Conservation (phyloP, 2,113 vertebrate genomes). For the Cynoglossus semilaevis region DNA sequence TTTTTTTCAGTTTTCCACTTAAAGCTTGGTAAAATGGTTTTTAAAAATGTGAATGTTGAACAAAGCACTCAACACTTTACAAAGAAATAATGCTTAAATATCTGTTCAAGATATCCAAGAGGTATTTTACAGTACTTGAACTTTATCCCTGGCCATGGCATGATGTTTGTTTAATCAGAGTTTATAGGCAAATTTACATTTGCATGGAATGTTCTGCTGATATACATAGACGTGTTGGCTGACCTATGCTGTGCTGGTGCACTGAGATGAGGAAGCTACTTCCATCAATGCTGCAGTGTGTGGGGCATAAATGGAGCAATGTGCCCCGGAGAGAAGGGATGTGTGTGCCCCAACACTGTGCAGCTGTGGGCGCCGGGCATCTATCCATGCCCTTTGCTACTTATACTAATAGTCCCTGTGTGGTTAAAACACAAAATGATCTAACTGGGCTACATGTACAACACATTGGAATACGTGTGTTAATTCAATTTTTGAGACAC, state of each 20-base stretch:
- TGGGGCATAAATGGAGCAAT: conserved; percentile 64
- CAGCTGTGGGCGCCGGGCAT: conserved; percentile 66
- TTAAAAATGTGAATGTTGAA: too few relatives aligned
- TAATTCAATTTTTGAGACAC: too few relatives aligned
- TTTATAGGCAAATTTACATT: conserved; percentile 23
- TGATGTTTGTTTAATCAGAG: not conserved
- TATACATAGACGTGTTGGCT: conserved; percentile 29
- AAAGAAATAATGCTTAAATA: too few relatives aligned
- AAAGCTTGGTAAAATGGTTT: too few relatives aligned
- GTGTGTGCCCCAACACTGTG: conserved; percentile 57
- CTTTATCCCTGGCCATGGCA: too few relatives aligned
- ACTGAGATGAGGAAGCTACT: conserved; percentile 24
- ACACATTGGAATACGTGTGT: not conserved
- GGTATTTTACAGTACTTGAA: too few relatives aligned
- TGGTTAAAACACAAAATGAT: conserved; percentile 35
- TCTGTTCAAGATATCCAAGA: too few relatives aligned
- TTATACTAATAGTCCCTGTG: conserved; percentile 29
- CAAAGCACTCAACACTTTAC: too few relatives aligned
- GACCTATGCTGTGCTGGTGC: conserved; percentile 41
- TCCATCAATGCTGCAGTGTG: conserved; percentile 68
- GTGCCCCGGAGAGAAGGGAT: conserved; percentile 64
- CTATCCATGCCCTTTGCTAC: conserved; percentile 54
- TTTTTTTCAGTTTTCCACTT: too few relatives aligned
- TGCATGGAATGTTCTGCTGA: conserved; percentile 26
- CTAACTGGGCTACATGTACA: conserved; percentile 8